Evolutionary conservation across 2,113 vertebrate genomes (phyloP).

Genomic region (Cyanistes caeruleus): DNA sequence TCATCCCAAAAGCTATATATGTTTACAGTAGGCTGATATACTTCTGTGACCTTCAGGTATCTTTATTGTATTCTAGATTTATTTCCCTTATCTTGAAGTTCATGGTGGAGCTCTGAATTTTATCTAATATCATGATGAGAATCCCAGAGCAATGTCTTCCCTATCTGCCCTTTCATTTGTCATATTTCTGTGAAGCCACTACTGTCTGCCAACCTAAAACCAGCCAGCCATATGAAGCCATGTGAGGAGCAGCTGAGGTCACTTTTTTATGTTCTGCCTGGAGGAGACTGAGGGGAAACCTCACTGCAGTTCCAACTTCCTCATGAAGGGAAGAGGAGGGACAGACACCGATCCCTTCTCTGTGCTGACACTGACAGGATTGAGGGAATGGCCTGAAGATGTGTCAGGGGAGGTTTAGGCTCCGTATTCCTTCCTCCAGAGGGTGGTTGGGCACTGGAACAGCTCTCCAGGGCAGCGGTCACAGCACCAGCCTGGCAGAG

Average conservation of each 20-base stretch:
- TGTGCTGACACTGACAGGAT: not conserved
- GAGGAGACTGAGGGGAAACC: not conserved
- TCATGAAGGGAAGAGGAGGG: not conserved
- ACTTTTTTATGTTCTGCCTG: not conserved
- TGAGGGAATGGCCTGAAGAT: not conserved
- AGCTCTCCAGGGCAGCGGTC: not conserved
- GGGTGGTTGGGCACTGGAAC: not conserved
- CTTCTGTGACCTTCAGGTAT: not conserved
- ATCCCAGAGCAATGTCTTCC: not conserved
- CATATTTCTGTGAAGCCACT: not conserved
- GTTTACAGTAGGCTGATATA: not conserved
- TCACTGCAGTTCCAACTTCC: not conserved
- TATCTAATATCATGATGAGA: not conserved
- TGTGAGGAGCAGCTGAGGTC: not conserved
- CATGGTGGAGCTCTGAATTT: not conserved
- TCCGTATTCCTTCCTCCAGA: too few species aligned
- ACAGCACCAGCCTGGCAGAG: not conserved
- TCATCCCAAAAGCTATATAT: not conserved
- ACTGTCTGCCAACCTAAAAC: not conserved
- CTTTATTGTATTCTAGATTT: not conserved
- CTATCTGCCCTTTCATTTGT: not conserved
- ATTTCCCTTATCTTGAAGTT: not conserved
- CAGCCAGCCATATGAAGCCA: rapidly evolving
- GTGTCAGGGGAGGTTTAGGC: not conserved
- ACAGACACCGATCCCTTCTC: not conserved